Base-by-base conservation (phyloP, 2,113 vertebrate species). In the Lasiurus cinereus region DNA sequence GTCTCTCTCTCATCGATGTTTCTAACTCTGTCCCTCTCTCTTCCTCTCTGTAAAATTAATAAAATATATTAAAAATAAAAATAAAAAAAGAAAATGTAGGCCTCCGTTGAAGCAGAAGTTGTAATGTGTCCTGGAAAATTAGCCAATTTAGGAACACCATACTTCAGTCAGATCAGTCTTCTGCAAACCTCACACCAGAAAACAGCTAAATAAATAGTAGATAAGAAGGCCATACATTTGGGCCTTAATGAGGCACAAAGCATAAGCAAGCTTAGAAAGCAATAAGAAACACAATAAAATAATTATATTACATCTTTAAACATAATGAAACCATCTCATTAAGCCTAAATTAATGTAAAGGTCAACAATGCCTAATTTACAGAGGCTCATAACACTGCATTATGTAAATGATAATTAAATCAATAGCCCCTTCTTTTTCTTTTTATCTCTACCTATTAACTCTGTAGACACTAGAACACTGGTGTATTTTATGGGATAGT, bases 311-410 rank as follows among this genome's bases (percentile, higher is more conserved):
- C 70, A n/a, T 88, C 83, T 82, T 88, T 93, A 90, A 88, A 90
- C 85, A 90, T 85, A 94, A 88, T 77, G 59, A 94, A 94, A 91
- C 43, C n/a, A 84, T 96, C 77, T 96, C 56, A 78, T 95, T 91
- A 94, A 89, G 66, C 36, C 93, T 77, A 89, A 94, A 91, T 83
- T 78, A 87, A 96, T 62, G 69, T 85, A 96, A 94, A 96, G 95
- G 90, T 96, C 78, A 96, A 66, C 33, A 80, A 89, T 52, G 21
- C 89, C 90, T 69, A 95, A 96, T 95, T 96, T 93, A 95, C n/a
- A 24, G 66, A 50, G 39, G 13, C 43, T 83, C 56, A 89, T 88
- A 92, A 96, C 96, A 96, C 85, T 83, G 29, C 10, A 86, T 94
- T 95, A 77, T 85, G 29, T 86, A 88, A 94, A 83, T 74, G 39